A percentile compares a stretch with the other conserved stretches of the same genome.
Conservation (phyloP, 2,888 invertebrate genomes). For the Megastigmus dorsalis region DNA sequence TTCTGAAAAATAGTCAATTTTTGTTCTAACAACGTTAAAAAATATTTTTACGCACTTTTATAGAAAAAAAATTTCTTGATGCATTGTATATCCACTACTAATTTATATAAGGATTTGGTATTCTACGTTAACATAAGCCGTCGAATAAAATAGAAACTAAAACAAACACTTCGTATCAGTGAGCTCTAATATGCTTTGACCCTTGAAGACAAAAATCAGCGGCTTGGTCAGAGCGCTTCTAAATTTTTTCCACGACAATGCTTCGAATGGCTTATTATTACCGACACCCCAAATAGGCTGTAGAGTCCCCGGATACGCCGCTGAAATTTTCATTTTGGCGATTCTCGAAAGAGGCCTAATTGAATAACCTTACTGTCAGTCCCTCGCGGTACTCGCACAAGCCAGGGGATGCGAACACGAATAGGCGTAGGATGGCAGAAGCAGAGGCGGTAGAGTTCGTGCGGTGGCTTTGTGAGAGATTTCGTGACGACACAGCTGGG, state of each 20-base stretch:
- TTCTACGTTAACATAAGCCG: no score
- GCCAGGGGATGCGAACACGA: not conserved
- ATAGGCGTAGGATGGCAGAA: not conserved
- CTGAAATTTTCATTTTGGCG: conserved; percentile 41
- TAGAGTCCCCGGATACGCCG: no score
- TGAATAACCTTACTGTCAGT: conserved; percentile 32
- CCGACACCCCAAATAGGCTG: not conserved
- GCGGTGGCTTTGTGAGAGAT: conserved; percentile 12
- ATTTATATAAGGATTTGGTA: no score
- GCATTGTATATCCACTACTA: no score
- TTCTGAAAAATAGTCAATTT: no score
- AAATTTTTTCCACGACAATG: not conserved
- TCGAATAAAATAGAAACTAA: conserved; percentile 11
- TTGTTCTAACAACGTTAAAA: no score
- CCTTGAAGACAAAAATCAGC: no score
- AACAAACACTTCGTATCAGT: not conserved
- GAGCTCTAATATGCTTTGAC: no score
- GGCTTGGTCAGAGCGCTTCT: not conserved
- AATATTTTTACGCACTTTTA: no score
- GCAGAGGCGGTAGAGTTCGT: not conserved
- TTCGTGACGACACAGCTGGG: not conserved
- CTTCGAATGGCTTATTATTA: not conserved
- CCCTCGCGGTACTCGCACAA: conserved; percentile 5
- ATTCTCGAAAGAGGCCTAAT: conserved; percentile 37
- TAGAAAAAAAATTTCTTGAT: no score